Conservation (phyloP, 2,797 vertebrate genomes). For the Stomatorhinus walkeri region DNA sequence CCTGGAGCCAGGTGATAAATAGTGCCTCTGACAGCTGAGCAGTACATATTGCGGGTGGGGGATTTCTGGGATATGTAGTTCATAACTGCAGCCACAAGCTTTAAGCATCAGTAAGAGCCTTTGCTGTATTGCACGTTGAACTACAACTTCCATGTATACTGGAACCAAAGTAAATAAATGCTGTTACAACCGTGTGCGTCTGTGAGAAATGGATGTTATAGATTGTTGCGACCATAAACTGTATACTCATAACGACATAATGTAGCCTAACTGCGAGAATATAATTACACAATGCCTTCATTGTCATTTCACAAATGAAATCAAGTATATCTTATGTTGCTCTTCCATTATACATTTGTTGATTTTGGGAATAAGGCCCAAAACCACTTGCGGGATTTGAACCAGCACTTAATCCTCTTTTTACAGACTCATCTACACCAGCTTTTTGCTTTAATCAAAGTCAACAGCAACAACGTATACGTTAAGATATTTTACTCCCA, state of each 20-base stretch:
- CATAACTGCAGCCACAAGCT: neutral
- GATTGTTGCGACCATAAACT: neutral
- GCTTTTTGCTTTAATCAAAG: neutral
- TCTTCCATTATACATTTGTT: neutral
- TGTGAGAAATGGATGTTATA: neutral
- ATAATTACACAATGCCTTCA: neutral
- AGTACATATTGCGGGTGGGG: neutral
- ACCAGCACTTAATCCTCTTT: neutral
- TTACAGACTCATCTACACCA: neutral
- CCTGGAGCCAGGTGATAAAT: slow-evolving; percentile 35
- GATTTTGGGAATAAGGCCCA: neutral
- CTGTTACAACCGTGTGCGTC: neutral
- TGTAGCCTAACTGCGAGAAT: neutral
- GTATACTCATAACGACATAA: neutral
- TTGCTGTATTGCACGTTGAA: neutral
- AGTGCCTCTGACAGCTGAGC: slow-evolving; percentile 28
- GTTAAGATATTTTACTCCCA: neutral
- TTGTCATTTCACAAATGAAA: neutral
- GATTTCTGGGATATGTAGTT: slow-evolving; percentile 46
- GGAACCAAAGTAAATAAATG: slow-evolving; percentile 15
- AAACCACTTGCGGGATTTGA: neutral
- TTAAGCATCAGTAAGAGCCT: neutral
- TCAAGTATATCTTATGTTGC: neutral
- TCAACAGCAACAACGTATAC: neutral
- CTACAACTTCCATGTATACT: slow-evolving; percentile 31